Evolutionary conservation across 2,797 vertebrate species (phyloP), one percentile per base, ranked within the genome.

Genomic region (Xerus rutilus): DNA sequence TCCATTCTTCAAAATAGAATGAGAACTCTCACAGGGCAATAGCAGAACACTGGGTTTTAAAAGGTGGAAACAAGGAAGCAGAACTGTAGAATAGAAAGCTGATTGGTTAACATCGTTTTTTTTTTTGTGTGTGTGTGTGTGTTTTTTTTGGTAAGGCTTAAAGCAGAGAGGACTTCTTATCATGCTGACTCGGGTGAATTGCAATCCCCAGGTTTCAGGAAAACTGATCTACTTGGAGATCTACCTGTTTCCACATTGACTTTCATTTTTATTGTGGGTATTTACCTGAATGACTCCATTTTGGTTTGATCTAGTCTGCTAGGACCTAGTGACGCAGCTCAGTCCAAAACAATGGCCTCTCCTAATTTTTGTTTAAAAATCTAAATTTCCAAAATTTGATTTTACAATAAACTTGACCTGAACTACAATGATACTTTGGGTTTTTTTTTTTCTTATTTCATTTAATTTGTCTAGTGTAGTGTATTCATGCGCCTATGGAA

Each of bases 331-430:
- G 7, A 9, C 35, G 1, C 8, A 14, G 13, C 25, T 54, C 62
- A 43, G 18, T n/a, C n/a, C n/a, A 79, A 73, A 49, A 79, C 74
- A 79, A 54, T 43, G 3, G 32, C 23, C 23, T 86, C 17, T 8
- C 8, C 14, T 39, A 15, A 20, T 39, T 57, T 87, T 30, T 45
- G 18, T 21, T 32, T 76, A 30, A 12, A 20, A 45, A 4, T 32
- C 77, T 93, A 70, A 67, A 73, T 93, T 77, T 67, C 23, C 28
- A 86, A 93, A 62, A 73, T 45, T 64, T 49, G 25, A 74, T 84
- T 88, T 93, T 85, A 52, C 13, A 39, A 0, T 21, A 76, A 87
- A 23, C 8, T 4, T 82, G 45, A 81, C 23, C 8, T 28, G 32
- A 72, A 73, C 18, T 30, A 39, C 77, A 86, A 70, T 39, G 25